Conservation (phyloP, 2,797 vertebrate species). For the Threskiornis aethiopicus region DNA sequence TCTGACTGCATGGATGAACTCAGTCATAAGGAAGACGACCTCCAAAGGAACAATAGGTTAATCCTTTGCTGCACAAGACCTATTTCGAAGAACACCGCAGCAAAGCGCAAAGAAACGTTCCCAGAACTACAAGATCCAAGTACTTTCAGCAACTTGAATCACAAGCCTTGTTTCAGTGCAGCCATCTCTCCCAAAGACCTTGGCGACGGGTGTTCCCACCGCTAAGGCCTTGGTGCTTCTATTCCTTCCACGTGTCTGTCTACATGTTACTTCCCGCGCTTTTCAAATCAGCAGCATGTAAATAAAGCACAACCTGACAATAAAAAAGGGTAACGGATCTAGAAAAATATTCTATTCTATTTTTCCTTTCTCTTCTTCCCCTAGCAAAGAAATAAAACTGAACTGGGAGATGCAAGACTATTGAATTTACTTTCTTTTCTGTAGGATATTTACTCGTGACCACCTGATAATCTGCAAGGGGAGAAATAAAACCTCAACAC, state of each 20-base stretch:
- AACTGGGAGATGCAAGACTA: not conserved
- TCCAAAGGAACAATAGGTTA: not conserved
- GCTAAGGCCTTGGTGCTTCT: not conserved
- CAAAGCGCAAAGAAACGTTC: not conserved
- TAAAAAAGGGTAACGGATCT: not conserved
- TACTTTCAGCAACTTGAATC: not conserved
- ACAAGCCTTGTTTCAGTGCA: not conserved
- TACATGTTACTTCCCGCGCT: not conserved
- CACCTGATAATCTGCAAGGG: not conserved
- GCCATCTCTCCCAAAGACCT: not conserved
- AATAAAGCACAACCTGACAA: not conserved
- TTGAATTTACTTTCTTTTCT: not conserved
- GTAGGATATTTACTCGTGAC: not conserved
- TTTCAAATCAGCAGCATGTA: not conserved
- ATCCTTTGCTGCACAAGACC: not conserved
- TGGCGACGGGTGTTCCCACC: not conserved
- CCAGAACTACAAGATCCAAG: not conserved
- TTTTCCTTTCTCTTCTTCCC: not conserved
- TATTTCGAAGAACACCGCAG: not conserved
- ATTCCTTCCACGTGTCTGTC: not conserved
- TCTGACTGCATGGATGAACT: not conserved
- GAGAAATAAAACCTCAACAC: not conserved
- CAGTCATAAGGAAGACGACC: not conserved
- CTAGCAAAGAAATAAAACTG: not conserved
- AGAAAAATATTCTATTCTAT: not conserved